Conservation (phyloP, 2,797 vertebrate species). For the Halcyon smyrnensis region DNA sequence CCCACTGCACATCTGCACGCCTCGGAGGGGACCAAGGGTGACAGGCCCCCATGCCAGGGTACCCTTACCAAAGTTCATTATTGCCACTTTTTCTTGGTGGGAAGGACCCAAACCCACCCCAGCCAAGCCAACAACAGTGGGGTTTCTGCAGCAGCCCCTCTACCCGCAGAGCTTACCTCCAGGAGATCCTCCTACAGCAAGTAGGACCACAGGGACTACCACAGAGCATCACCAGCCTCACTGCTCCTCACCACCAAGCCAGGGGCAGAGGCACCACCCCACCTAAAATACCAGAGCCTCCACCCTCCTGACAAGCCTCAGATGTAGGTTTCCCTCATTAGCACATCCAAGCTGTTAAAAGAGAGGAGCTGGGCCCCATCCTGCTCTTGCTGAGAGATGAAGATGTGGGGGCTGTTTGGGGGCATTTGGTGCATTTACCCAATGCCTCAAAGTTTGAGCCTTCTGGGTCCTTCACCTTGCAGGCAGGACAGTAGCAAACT, state of each 20-base stretch:
- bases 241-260: not conserved
- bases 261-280: not conserved
- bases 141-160: not conserved
- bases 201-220: not conserved
- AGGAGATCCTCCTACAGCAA: not conserved
- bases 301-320: not conserved
- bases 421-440: not conserved
- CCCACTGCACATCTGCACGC: rapidly evolving
- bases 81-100: rapidly evolving
- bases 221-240: rapidly evolving
- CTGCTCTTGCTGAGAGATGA: not conserved
- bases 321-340: not conserved
- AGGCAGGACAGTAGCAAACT: not conserved
- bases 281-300: not conserved
- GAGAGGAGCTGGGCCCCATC: rapidly evolving
- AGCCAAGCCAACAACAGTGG: rapidly evolving
- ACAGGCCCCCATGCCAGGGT: rapidly evolving
- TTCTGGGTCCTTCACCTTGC: rapidly evolving
- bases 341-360: not conserved
- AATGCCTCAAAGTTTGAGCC: not conserved
- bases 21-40: not conserved
- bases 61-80: not conserved
- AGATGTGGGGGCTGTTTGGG: not conserved
- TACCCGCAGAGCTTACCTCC: not conserved
- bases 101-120: not conserved